Base-by-base conservation (phyloP, 64 coral and sea anemone genomes). In the Montipora foliosa region DNA sequence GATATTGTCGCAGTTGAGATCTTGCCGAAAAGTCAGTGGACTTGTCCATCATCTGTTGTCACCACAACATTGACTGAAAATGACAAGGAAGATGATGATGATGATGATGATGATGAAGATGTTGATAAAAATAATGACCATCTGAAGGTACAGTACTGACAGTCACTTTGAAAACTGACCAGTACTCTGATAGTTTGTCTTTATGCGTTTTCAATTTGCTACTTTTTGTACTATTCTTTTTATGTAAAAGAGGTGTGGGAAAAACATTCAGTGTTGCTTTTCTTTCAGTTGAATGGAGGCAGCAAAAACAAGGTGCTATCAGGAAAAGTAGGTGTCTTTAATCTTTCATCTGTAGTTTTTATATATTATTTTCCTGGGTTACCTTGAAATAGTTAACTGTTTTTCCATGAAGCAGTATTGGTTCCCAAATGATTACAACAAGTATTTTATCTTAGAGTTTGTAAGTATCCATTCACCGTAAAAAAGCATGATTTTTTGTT, bases 1-100 rank as follows among this genome's bases (percentile, higher is more conserved):
- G 98, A 99, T 74, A 80, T 99, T 45, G 98, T 99, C 73, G 95
- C 95, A 11, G 87, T 99, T 52, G 95, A 96, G 76, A 89, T 99
- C 48, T 47, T 99, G 12, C 77, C 90, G 14, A 82, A 94, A 10
- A 90, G 94, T n/a, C 71, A 95, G 8, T 99, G 98, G 98, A 74
- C 90, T 50, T 90, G 74, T 87, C 98, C 98, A 72, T 99, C 98
- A 8, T 94, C 94, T 8, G 74, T 99, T 10, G 89, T 99, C 64
- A 94, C 87, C 80, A 44, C 89, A 87, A 73, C 93, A 57, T n/a
- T 48, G 19, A 71, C 46, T 85, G 91, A 94, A 47, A 80, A 96
- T 44, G 92, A 80, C 45, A 89, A 91, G 55, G 88, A 79, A 5
- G 68, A 87, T 47, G 78, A 77, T n/a, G 72, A 47, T 84, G 78